Conservation (phyloP, 23 tunicate genomes). For the Clavelina lepadiformis region DNA sequence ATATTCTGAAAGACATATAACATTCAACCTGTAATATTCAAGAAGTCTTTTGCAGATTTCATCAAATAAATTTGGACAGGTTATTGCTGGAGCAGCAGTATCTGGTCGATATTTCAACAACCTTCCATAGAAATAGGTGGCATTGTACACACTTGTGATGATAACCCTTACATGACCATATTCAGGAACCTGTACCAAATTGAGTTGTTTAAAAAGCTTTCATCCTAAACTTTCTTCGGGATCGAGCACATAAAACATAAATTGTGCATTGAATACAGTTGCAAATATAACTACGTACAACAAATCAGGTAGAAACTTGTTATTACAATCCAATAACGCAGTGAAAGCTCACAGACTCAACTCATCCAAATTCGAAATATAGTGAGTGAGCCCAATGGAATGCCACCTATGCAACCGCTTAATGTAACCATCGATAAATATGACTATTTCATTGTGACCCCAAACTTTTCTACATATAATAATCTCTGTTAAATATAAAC, state of each 20-base stretch:
- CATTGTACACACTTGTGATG: slow-evolving; percentile 44
- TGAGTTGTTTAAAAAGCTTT: background rate
- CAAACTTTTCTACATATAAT: no score
- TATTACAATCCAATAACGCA: no score
- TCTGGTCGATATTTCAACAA: background rate
- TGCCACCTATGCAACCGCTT: no score
- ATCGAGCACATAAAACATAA: background rate
- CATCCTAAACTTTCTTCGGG: no score
- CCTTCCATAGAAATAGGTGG: slow-evolving; percentile 47
- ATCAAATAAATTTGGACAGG: background rate
- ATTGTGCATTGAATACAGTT: slow-evolving; percentile 7
- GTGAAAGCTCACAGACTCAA: no score
- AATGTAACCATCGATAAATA: no score
- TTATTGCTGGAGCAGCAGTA: background rate
- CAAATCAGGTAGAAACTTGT: no score
- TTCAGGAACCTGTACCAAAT: slow-evolving; percentile 43
- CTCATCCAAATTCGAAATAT: no score
- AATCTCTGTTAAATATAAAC: no score
- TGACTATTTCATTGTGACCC: no score
- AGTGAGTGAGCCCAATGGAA: no score
- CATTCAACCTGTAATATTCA: background rate
- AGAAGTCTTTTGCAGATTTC: background rate
- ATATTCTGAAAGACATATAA: background rate
- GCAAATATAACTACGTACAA: background rate
- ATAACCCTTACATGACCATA: slow-evolving; percentile 40